A percentile compares a stretch with the other conserved stretches of the same genome.
These are phyloP conservation scores for Brachynemurus nebulosus DNA, from an alignment of 2,888 invertebrate species.

Conservation along the genomic window DNA sequence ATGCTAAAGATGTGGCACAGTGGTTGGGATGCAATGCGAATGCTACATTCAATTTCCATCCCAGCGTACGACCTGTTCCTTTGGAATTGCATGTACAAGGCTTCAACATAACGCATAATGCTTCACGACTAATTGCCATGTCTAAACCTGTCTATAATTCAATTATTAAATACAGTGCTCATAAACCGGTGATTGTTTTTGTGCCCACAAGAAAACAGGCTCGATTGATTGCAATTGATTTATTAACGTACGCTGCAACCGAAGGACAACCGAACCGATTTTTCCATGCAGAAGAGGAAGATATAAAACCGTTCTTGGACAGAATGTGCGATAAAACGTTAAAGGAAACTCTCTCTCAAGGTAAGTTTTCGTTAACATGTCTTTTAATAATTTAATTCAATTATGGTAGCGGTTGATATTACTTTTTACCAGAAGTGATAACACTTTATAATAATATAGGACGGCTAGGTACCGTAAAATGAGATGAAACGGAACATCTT, in stretches of 20 bases:
- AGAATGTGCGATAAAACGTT: constrained; percentile 81
- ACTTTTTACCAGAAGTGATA: too few species aligned
- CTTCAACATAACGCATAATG: constrained; percentile 95
- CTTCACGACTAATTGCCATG: constrained; percentile 93
- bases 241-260: constrained; percentile 86
- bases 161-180: constrained; percentile 68
- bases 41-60: constrained; percentile 96
- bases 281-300: constrained; percentile 74
- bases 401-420: too few species aligned
- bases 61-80: constrained; percentile 89
- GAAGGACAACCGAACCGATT: constrained; percentile 77
- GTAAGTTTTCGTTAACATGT: too few species aligned
- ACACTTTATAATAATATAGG: too few species aligned
- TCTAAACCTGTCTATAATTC: constrained; percentile 94
- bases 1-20: constrained; percentile 88
- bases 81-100: constrained; percentile 94
- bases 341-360: constrained; percentile 83
- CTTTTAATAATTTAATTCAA: too few species aligned
- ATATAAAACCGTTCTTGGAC: constrained; percentile 79
- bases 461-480: too few species aligned
- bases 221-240: constrained; percentile 87
- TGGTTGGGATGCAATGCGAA: constrained; percentile 93
- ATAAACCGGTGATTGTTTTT: constrained; percentile 77
- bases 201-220: constrained; percentile 87
- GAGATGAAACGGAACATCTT: too few species aligned